Conservation (phyloP, 2,888 invertebrate genomes). For the Eristalinus aeneus region DNA sequence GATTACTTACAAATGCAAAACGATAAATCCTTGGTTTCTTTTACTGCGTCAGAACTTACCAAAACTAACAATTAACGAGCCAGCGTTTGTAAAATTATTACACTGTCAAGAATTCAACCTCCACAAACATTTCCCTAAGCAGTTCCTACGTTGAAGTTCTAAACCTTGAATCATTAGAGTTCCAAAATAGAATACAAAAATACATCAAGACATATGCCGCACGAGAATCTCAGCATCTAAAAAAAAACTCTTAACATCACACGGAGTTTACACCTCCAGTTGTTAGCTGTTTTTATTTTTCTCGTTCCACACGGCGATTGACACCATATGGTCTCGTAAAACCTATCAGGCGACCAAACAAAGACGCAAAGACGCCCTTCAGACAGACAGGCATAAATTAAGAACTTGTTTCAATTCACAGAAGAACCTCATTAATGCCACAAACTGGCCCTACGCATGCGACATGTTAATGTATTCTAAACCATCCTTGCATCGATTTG, state of each 20-base stretch:
- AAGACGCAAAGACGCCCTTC: not conserved
- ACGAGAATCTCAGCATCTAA: not conserved
- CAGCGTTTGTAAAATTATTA: no score
- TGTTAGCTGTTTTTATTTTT: not conserved
- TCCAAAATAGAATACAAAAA: not conserved
- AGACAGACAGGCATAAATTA: not conserved
- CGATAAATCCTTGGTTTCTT: no score
- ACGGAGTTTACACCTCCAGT: not conserved
- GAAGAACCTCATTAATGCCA: not conserved
- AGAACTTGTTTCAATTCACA: not conserved
- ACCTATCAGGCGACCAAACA: not conserved
- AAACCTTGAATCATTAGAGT: no score
- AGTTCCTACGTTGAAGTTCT: no score
- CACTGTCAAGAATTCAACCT: no score
- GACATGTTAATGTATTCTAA: not conserved
- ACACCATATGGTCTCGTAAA: not conserved
- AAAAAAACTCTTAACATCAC: no score
- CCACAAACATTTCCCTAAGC: no score
- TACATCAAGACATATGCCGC: not conserved
- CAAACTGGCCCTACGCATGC: not conserved
- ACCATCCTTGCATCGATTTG: not conserved
- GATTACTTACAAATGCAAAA: no score
- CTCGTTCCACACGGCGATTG: not conserved
- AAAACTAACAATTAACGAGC: no score
- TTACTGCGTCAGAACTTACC: no score